A percentile compares a stretch with the other conserved stretches of the same genome.
Conservation (phyloP, 2,113 vertebrate genomes). For the Cavia porcellus region DNA sequence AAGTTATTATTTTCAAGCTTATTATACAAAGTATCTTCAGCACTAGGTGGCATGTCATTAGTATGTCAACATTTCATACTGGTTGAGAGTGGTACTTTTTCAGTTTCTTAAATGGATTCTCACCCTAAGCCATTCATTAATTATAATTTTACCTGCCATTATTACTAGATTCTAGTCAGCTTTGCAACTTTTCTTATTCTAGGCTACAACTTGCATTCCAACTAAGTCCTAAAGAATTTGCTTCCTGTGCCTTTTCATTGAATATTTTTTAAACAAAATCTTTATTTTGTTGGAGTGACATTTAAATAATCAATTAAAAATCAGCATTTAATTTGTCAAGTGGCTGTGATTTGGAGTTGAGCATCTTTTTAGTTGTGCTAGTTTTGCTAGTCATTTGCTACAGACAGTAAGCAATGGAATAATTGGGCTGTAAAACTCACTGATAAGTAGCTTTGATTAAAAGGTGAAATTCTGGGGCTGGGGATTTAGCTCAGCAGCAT, state of each 20-base stretch:
- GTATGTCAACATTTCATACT: background rate
- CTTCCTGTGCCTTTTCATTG: conserved; percentile 12
- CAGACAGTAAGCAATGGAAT: background rate
- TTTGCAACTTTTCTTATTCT: conserved; percentile 10
- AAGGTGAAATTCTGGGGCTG: background rate
- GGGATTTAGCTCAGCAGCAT: no score
- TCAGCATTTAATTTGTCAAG: conserved; percentile 32
- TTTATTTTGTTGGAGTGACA: conserved; percentile 54
- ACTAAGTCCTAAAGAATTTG: background rate
- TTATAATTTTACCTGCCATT: conserved; percentile 16
- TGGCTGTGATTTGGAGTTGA: background rate
- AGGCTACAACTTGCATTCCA: background rate
- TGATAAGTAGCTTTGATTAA: background rate
- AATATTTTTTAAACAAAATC: background rate
- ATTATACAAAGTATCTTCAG: conserved; percentile 40
- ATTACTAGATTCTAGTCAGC: background rate
- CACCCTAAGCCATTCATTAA: background rate
- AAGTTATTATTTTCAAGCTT: conserved; percentile 37
- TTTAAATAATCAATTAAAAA: conserved; percentile 31
- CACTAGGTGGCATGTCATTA: background rate
- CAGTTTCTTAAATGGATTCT: background rate
- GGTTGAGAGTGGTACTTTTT: background rate
- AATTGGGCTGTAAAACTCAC: background rate
- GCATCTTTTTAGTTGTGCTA: conserved; percentile 19
- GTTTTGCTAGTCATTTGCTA: conserved; percentile 6